These are phyloP conservation scores for Steinernema feltiae DNA, from an alignment of 1,140 invertebrate genomes.

Conservation along the genomic window DNA sequence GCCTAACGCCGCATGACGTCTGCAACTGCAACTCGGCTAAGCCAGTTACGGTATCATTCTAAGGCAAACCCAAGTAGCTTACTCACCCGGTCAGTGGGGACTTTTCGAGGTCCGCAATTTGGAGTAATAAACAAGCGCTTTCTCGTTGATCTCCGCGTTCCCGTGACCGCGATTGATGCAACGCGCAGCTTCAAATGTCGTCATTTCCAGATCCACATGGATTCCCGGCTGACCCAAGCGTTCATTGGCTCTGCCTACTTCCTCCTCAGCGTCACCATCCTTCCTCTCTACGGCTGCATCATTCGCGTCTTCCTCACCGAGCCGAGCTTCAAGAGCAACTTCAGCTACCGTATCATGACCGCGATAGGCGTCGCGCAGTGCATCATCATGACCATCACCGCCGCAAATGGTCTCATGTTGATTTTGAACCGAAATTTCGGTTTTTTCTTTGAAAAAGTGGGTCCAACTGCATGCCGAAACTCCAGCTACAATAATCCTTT, in stretches of 20 bases:
- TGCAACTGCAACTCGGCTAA: too few relatives aligned
- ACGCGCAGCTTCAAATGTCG: too few relatives aligned
- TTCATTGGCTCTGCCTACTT: background rate
- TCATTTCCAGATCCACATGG: too few relatives aligned
- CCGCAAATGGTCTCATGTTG: background rate
- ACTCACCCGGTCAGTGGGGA: too few relatives aligned
- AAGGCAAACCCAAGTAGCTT: too few relatives aligned
- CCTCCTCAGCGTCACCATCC: background rate
- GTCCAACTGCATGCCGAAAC: background rate
- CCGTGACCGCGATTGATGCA: too few relatives aligned
- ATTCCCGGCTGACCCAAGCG: background rate
- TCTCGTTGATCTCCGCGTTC: too few relatives aligned
- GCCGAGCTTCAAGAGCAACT: background rate
- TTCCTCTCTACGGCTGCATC: background rate
- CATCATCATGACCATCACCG: background rate
- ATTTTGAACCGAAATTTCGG: background rate
- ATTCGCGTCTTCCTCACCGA: background rate
- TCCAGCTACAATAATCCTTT: background rate
- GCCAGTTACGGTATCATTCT: too few relatives aligned
- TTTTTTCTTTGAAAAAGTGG: background rate
- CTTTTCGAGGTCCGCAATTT: too few relatives aligned
- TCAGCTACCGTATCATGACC: slow-evolving; percentile 12
- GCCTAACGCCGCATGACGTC: too few relatives aligned
- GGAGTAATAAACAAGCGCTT: too few relatives aligned
- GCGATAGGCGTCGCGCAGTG: background rate